Conservation (phyloP, 1,140 invertebrate genomes). For the Rhagoletis pomonella region DNA sequence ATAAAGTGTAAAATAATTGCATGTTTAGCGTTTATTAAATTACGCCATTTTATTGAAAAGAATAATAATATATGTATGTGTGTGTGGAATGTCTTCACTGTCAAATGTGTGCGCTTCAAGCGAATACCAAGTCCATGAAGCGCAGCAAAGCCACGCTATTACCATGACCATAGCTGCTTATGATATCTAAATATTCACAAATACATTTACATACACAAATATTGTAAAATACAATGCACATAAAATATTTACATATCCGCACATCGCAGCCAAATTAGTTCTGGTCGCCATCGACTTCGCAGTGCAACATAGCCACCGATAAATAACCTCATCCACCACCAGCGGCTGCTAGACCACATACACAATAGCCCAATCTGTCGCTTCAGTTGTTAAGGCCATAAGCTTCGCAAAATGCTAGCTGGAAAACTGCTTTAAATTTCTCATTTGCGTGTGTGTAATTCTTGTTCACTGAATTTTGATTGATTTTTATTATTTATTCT, state of each 20-base stretch:
- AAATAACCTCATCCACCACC: neutral
- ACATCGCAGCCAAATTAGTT: neutral
- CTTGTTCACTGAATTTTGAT: neutral
- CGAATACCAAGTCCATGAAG: neutral
- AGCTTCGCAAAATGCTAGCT: neutral
- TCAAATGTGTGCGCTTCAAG: neutral
- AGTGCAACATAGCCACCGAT: neutral
- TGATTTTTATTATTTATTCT: slow-evolving; percentile 14
- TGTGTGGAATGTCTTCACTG: neutral
- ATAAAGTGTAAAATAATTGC: slow-evolving; percentile 73
- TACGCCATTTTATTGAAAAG: slow-evolving; percentile 64
- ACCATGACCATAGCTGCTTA: neutral
- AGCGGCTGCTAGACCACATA: neutral
- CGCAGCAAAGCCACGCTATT: neutral
- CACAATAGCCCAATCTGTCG: neutral
- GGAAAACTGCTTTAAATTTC: neutral
- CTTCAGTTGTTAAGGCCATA: neutral
- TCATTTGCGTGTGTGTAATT: slow-evolving; percentile 28
- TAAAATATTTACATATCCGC: neutral
- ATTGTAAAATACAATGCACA: no score
- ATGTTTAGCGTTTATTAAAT: slow-evolving; percentile 72
- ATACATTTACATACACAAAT: no score
- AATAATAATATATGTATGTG: neutral
- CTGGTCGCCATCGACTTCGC: neutral
- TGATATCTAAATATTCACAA: neutral